Conservation (phyloP, 2,888 invertebrate genomes). For the Agrenia bidenticulata region DNA sequence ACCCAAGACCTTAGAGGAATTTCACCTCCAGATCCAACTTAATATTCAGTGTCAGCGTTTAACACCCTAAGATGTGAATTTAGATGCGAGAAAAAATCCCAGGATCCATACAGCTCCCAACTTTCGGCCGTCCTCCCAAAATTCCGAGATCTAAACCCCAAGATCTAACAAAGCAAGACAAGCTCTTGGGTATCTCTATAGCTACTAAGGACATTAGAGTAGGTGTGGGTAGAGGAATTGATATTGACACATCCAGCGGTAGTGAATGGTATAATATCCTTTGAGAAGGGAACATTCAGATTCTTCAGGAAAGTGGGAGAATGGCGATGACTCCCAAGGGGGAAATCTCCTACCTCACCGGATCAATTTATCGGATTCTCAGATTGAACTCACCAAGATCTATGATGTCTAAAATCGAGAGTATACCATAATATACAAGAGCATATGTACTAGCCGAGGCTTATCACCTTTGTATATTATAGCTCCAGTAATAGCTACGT, state of each 20-base stretch:
- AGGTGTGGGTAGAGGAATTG: slow-evolving; percentile 30
- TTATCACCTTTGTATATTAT: too few species aligned
- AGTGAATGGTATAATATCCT: slow-evolving; percentile 41
- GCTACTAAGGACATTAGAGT: slow-evolving; percentile 11
- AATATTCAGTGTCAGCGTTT: slow-evolving; percentile 6
- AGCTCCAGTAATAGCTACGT: too few species aligned
- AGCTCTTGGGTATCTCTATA: too few species aligned
- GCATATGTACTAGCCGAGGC: too few species aligned
- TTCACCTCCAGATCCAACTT: slow-evolving; percentile 2
- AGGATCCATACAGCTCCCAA: too few species aligned
- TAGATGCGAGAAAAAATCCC: too few species aligned
- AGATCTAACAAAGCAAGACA: too few species aligned
- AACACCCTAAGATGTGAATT: too few species aligned
- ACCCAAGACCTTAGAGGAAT: not conserved
- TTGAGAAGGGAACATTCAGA: slow-evolving; percentile 18
- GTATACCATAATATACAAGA: too few species aligned
- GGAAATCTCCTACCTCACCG: slow-evolving; percentile 37
- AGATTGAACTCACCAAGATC: slow-evolving; percentile 36
- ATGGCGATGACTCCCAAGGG: slow-evolving; percentile 42
- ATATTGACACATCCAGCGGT: slow-evolving; percentile 42
- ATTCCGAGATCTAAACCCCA: too few species aligned
- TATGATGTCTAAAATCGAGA: slow-evolving; percentile 15
- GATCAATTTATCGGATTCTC: slow-evolving; percentile 50
- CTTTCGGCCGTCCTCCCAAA: too few species aligned
- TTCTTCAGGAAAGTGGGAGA: slow-evolving; percentile 11